phyloP scores from a whole-genome alignment of 2,797 vertebrate genomes.

The Spheniscus humboldti region DNA sequence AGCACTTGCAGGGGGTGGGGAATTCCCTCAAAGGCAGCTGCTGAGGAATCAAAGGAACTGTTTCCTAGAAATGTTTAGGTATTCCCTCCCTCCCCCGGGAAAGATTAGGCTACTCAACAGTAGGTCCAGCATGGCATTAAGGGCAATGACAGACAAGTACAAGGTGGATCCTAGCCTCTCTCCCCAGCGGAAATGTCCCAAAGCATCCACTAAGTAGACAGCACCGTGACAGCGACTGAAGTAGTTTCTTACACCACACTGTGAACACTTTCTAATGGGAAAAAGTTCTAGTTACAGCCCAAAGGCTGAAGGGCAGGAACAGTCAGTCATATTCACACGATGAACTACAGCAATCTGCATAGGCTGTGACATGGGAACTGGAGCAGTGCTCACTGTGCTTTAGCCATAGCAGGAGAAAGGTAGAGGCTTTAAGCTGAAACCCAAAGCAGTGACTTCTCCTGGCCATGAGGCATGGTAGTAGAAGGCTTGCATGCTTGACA shows the following conservation, averaged over 20 bases:
- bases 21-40: slow-evolving; percentile 26
- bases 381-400: neutral
- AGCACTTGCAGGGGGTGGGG: neutral
- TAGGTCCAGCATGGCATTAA: neutral
- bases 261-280: fast-evolving
- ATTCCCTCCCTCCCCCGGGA: neutral
- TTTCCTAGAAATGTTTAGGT: neutral
- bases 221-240: neutral
- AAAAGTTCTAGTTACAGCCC: neutral
- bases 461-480: neutral
- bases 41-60: neutral
- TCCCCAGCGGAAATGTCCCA: neutral
- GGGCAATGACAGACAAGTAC: neutral
- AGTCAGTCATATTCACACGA: neutral
- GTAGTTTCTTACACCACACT: neutral
- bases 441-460: neutral
- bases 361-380: neutral
- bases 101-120: neutral
- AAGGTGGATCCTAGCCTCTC: neutral
- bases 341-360: neutral
- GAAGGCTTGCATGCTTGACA: neutral
- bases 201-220: neutral
- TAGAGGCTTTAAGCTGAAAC: neutral
- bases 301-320: neutral
- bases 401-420: neutral